Evolutionary conservation across 2,797 vertebrate genomes (phyloP).

Genomic region (Gadopsis bispinosus): DNA sequence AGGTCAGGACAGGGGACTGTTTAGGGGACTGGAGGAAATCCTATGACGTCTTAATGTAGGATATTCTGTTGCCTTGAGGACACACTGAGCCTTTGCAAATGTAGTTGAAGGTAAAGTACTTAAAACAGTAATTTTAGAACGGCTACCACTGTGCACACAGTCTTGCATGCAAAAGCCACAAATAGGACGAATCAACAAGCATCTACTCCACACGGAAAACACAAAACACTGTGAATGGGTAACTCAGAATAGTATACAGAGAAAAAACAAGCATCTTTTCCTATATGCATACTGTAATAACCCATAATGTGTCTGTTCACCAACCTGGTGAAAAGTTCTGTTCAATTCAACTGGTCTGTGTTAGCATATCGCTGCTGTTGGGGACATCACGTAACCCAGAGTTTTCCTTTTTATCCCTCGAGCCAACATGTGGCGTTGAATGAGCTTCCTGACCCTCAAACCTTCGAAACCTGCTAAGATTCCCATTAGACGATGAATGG

Average conservation of each 20-base stretch:
- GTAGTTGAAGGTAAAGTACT: neutral
- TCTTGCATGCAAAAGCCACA: constrained; percentile 68
- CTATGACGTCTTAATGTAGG: too few relatives aligned
- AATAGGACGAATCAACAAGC: constrained; percentile 34
- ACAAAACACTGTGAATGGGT: constrained; percentile 39
- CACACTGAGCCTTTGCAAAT: neutral
- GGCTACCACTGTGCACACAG: constrained; percentile 28
- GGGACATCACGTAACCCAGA: neutral
- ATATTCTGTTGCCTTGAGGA: neutral
- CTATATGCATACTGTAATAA: neutral
- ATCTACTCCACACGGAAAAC: constrained; percentile 35
- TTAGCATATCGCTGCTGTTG: constrained; percentile 10
- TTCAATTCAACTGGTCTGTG: constrained; percentile 22
- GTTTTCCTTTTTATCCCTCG: neutral
- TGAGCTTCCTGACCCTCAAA: neutral
- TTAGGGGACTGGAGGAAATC: neutral
- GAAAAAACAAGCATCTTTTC: constrained; percentile 5
- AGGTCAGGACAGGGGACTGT: neutral
- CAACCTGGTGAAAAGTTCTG: constrained; percentile 11
- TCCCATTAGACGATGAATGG: constrained; percentile 1
- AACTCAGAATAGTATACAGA: neutral
- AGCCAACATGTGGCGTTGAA: constrained; percentile 11
- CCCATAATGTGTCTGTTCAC: neutral
- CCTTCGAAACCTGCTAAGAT: constrained; percentile 15
- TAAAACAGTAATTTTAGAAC: constrained; percentile 9